Percentiles rank a stretch among this genome's conserved stretches.
Evolutionary conservation across 2,113 vertebrate genomes (phyloP).

Genomic region (Mixornis gularis): DNA sequence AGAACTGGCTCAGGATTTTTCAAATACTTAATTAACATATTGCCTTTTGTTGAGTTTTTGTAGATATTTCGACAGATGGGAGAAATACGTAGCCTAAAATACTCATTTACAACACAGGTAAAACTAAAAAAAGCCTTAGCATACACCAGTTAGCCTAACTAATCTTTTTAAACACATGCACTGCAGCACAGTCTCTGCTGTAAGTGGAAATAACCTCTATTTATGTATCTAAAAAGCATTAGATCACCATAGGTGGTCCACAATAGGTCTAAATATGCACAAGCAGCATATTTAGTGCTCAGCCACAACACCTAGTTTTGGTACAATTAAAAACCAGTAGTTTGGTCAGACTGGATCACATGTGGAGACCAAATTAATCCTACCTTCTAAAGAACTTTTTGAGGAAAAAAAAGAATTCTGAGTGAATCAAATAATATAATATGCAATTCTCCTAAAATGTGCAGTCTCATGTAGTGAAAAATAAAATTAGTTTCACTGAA

Average conservation of each 20-base stretch:
- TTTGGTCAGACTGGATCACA: not conserved
- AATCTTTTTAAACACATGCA: not conserved
- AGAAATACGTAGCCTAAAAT: not conserved
- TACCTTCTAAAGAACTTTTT: not conserved
- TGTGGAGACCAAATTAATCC: not conserved
- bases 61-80: not conserved
- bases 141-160: not conserved
- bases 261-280: not conserved
- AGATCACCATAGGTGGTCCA: not conserved
- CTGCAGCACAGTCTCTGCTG: not conserved
- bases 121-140: not conserved
- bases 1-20: not conserved
- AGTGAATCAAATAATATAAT: not conserved
- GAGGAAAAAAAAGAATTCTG: accelerated
- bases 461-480: not conserved
- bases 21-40: not conserved
- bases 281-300: not conserved
- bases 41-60: not conserved
- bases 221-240: not conserved
- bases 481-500: not conserved
- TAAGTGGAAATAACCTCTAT: not conserved
- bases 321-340: not conserved
- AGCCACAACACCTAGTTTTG: not conserved
- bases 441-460: not conserved
- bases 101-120: not conserved